Conservation (phyloP, 2,888 invertebrate genomes). For the Xestia c-nigrum region DNA sequence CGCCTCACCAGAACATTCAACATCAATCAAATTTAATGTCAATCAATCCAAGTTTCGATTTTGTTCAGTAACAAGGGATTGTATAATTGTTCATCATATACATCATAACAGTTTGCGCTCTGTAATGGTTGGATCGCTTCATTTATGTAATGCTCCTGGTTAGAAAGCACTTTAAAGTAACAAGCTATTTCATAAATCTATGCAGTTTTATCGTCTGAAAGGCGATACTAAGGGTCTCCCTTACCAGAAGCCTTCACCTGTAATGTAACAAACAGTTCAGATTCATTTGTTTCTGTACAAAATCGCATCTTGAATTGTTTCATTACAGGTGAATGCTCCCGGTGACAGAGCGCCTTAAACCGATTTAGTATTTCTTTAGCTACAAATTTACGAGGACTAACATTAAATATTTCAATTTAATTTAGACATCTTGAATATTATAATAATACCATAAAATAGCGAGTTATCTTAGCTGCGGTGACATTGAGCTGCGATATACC, state of each 20-base stretch:
- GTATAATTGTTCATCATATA: too few relatives aligned
- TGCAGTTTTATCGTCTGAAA: too few relatives aligned
- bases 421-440: not conserved
- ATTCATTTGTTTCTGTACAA: too few relatives aligned
- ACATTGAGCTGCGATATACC: conserved; percentile 50
- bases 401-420: not conserved
- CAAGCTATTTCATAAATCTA: too few relatives aligned
- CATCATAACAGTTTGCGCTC: not conserved
- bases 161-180: too few relatives aligned
- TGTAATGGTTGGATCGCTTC: not conserved
- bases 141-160: not conserved
- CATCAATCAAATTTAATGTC: not conserved
- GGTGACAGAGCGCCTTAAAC: not conserved
- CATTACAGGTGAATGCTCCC: not conserved
- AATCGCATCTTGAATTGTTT: not conserved
- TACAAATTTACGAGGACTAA: not conserved
- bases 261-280: too few relatives aligned
- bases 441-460: conserved; percentile 14
- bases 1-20: not conserved
- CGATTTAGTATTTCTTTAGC: not conserved
- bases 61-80: not conserved
- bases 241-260: too few relatives aligned
- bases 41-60: not conserved
- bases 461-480: conserved; percentile 41
- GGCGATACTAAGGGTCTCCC: too few relatives aligned